Conservation (phyloP, 1,140 invertebrate species). For the Harpegnathos saltator region DNA sequence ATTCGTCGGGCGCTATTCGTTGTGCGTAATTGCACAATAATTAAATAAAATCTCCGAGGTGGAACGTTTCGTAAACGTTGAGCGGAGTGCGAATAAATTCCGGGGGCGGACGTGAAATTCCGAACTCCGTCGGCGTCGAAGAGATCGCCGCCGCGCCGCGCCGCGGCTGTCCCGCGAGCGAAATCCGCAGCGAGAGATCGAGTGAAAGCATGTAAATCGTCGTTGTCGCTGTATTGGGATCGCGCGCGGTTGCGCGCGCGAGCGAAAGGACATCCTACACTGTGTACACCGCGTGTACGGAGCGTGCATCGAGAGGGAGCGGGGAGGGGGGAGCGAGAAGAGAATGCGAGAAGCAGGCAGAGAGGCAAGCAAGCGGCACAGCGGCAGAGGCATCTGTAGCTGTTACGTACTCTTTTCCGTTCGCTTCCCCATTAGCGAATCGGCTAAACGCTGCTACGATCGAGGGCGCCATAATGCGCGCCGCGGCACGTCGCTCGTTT, state of each 20-base stretch:
- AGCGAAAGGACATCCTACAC: slow-evolving; percentile 13
- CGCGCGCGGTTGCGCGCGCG: slow-evolving; percentile 41
- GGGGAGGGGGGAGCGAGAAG: background rate
- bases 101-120: background rate
- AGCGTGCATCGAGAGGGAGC: background rate
- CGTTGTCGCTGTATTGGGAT: slow-evolving; percentile 51
- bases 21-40: background rate
- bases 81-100: too few species aligned
- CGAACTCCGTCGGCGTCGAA: background rate
- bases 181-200: slow-evolving; percentile 28
- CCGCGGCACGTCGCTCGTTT: slow-evolving; percentile 22
- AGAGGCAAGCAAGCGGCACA: too few species aligned
- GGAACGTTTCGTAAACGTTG: background rate
- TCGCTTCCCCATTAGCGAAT: slow-evolving; percentile 53
- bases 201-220: slow-evolving; percentile 45
- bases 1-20: background rate
- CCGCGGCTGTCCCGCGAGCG: too few species aligned
- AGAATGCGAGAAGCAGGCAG: background rate
- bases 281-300: too few species aligned
- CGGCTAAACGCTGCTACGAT: slow-evolving; percentile 52
- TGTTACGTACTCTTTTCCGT: slow-evolving; percentile 51
- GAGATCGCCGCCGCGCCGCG: background rate
- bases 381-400: slow-evolving; percentile 32
- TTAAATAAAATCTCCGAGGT: background rate
- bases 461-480: slow-evolving; percentile 28